Conservation (phyloP, 2,888 invertebrate species). For the Caenorhabditis drosophilae region DNA sequence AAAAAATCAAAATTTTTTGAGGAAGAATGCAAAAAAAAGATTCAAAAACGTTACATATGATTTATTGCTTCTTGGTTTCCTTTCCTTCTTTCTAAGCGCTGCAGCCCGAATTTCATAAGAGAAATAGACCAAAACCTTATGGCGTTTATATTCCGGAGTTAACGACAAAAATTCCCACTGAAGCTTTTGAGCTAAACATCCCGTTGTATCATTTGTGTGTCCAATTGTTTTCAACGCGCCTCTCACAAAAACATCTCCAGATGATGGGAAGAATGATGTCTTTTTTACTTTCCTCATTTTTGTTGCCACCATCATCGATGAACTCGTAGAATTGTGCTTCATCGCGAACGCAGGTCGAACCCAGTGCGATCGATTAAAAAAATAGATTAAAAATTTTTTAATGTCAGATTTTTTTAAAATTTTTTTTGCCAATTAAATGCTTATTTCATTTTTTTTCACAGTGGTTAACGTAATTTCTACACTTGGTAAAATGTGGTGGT, state of each 20-base stretch:
- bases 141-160: slow-evolving; percentile 52
- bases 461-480: too few relatives aligned
- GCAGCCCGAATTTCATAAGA: slow-evolving; percentile 56
- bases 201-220: slow-evolving; percentile 60
- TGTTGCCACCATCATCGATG: slow-evolving; percentile 65
- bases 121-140: slow-evolving; percentile 49
- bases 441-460: too few relatives aligned
- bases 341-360: too few relatives aligned
- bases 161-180: slow-evolving; percentile 50
- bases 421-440: too few relatives aligned
- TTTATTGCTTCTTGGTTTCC: slow-evolving; percentile 39
- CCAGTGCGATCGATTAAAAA: too few relatives aligned
- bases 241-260: slow-evolving; percentile 46
- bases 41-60: neutral
- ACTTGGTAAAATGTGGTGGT: too few relatives aligned
- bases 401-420: too few relatives aligned
- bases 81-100: slow-evolving; percentile 57
- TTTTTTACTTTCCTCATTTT: slow-evolving; percentile 60
- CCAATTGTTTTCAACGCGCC: slow-evolving; percentile 61
- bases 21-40: too few relatives aligned
- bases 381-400: too few relatives aligned
- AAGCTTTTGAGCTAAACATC: slow-evolving; percentile 59
- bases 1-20: neutral
- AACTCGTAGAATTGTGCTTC: slow-evolving; percentile 69
- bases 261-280: slow-evolving; percentile 59